Evolutionary conservation across 2,113 vertebrate genomes (phyloP).

Genomic region (Pteropus alecto): DNA sequence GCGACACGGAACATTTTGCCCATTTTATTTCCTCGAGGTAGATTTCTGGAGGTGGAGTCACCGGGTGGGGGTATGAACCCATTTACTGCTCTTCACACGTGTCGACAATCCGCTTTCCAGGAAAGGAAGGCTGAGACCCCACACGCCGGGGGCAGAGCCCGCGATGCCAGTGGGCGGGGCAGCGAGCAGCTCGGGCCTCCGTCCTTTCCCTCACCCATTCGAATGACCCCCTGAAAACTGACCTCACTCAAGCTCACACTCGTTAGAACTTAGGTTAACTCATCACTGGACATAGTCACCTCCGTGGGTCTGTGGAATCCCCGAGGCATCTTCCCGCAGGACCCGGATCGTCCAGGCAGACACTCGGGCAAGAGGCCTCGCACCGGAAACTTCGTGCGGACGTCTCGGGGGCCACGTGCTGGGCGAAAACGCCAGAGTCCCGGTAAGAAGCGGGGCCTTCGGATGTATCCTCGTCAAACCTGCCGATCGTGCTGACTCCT

Average conservation of each 20-base stretch:
- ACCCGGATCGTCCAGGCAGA: not conserved
- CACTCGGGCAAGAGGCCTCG: not conserved
- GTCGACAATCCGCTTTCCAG: not conserved
- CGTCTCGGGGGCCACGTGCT: no score
- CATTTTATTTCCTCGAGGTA: not conserved
- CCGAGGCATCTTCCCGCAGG: not conserved
- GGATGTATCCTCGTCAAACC: not conserved
- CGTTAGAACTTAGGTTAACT: not conserved
- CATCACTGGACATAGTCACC: not conserved
- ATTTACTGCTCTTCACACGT: not conserved
- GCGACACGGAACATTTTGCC: not conserved
- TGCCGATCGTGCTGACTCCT: not conserved
- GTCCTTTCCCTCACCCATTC: not conserved
- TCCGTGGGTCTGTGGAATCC: not conserved
- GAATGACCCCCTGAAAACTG: not conserved
- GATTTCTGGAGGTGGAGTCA: constrained; percentile 16
- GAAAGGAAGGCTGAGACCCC: not conserved
- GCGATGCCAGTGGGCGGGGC: accelerated
- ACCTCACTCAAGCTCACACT: not conserved
- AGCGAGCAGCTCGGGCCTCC: not conserved
- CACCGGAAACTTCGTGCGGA: not conserved
- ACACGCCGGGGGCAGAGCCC: accelerated
- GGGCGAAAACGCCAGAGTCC: not conserved
- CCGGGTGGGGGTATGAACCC: not conserved
- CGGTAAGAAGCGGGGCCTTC: not conserved